Percentiles rank a stretch among this genome's conserved stretches.
phyloP scores from a whole-genome alignment of 2,113 vertebrate genomes.

The Heterocephalus glaber region DNA sequence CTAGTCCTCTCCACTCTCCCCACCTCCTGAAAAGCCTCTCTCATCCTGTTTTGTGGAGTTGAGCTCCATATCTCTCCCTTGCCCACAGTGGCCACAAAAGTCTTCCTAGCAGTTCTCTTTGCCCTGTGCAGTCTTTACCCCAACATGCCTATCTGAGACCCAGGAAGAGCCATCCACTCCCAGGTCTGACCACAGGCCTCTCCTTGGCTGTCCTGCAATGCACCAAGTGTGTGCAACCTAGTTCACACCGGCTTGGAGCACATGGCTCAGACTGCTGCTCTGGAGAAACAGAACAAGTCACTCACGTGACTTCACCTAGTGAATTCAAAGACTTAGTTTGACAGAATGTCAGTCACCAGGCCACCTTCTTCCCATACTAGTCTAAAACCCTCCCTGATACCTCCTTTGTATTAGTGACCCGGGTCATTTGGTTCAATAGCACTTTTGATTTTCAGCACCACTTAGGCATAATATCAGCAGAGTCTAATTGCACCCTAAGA shows the following conservation, averaged over 20 bases:
- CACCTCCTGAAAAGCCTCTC: rapidly evolving
- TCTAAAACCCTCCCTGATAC: rapidly evolving
- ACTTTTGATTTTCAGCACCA: not conserved
- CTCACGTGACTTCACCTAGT: rapidly evolving
- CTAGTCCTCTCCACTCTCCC: rapidly evolving
- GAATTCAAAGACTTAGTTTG: rapidly evolving
- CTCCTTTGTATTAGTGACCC: not conserved
- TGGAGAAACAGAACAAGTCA: rapidly evolving
- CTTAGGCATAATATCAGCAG: rapidly evolving
- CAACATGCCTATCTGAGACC: rapidly evolving
- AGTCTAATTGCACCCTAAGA: rapidly evolving
- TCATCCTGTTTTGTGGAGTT: rapidly evolving
- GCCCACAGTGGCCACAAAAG: rapidly evolving
- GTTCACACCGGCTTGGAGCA: not conserved
- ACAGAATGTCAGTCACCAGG: too few species aligned
- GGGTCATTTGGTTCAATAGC: rapidly evolving
- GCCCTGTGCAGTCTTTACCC: rapidly evolving
- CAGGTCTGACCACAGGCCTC: rapidly evolving
- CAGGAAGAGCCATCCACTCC: not conserved
- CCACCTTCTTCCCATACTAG: rapidly evolving
- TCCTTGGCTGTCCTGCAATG: rapidly evolving
- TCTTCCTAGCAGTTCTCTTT: too few species aligned
- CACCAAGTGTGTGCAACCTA: rapidly evolving
- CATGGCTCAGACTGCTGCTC: not conserved
- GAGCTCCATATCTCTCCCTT: rapidly evolving